phyloP scores from a whole-genome alignment of 2,113 vertebrate species.

The Bungarus multicinctus region DNA sequence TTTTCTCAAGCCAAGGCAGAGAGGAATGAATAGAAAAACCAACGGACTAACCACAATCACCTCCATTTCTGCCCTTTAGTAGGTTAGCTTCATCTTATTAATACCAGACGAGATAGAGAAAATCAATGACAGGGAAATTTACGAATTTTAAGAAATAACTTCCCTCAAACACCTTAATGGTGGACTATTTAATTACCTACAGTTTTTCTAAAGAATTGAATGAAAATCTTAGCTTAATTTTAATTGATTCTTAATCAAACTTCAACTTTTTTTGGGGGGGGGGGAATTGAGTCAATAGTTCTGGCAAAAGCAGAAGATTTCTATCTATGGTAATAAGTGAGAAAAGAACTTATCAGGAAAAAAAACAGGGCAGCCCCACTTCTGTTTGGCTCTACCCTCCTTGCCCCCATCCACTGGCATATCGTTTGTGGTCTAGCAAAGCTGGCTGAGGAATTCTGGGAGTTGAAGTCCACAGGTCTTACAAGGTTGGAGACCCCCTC shows the following conservation, averaged over 20 bases:
- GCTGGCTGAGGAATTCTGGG: too few species aligned
- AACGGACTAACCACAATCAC: background rate
- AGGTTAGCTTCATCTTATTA: background rate
- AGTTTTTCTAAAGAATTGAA: background rate
- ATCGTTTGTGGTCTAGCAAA: background rate
- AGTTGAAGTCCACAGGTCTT: too few species aligned
- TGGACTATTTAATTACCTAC: background rate
- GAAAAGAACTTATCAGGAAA: background rate
- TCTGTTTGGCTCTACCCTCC: background rate
- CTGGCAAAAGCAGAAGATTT: background rate
- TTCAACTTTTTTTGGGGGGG: background rate
- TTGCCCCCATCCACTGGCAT: background rate
- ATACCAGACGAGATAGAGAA: background rate
- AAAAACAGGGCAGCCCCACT: background rate
- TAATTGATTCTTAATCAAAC: background rate
- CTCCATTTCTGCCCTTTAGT: background rate
- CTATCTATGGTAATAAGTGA: background rate
- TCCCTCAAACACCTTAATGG: background rate
- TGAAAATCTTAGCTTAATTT: background rate
- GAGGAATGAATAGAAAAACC: background rate
- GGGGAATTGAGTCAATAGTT: background rate
- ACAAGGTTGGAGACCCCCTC: too few species aligned
- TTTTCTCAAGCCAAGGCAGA: background rate
- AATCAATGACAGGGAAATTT: background rate
- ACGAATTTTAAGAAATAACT: background rate